Base-by-base conservation (phyloP, 2,797 vertebrate species). In the Aeoliscus strigatus region DNA sequence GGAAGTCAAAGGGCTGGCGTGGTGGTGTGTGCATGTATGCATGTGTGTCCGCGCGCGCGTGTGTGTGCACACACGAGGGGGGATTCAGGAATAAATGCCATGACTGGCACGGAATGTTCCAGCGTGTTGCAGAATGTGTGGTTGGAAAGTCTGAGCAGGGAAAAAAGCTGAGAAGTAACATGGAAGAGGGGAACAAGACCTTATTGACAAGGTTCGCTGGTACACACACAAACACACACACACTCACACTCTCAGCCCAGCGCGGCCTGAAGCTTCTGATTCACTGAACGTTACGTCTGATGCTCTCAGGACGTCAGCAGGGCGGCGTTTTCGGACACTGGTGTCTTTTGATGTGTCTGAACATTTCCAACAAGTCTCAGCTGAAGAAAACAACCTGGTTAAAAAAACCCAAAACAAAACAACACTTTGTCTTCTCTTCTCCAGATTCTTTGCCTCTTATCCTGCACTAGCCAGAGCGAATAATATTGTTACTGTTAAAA, bases 81-180 rank as follows among this genome's bases (percentile, higher is more conserved):
- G 66, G 62, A 62, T 42, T 60, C 69, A 68, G 64, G 73, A 75
- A 73, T 80, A 42, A 90, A 86, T 91, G 89, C 87, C 90, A 87
- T 71, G 81, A 86, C 86, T 89, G 60, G 89, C 85, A 88, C 74
- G 83, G 66, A 94, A 91, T 92, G 89, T 96, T 93, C 91, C 92
- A 89, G 53, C 75, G 64, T 68, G 60, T 73, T 81, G 51, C 70
- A 76, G 69, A 86, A 80, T 70, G 85, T 84, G 85, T 33, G 60
- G 88, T 86, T 81, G 91, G 93, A 93, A 95, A 92, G 79, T 91
- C 61, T 93, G 90, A 93, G 90, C 82, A 74, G 81, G 70, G 60
- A 78, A 77, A 75, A 73, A 76, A 69, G 46, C 62, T 33, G 48
- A 67, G 28, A 44, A 76, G 72, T 64, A 64, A 72, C 76, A 78